These are phyloP conservation scores for Brachyhypopomus gauderio DNA, from an alignment of 2,113 vertebrate genomes.

Conservation along the genomic window DNA sequence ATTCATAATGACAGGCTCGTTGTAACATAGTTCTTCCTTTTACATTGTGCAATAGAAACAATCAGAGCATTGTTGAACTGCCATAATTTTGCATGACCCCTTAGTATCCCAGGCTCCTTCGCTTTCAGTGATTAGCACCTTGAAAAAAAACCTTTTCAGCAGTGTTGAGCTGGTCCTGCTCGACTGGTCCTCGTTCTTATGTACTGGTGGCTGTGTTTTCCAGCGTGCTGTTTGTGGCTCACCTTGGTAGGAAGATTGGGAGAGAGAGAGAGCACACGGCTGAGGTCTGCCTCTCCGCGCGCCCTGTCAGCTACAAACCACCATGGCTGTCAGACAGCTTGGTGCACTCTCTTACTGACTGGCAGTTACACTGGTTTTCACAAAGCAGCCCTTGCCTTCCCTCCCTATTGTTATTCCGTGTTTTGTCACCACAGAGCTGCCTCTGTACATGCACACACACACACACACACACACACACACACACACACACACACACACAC, in stretches of 20 bases:
- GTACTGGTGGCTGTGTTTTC: not conserved
- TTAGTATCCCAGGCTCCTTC: no score
- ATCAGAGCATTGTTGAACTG: constrained; percentile 31
- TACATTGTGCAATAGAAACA: constrained; percentile 40
- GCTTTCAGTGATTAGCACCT: no score
- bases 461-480: constrained; percentile 19
- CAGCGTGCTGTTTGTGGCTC: constrained; percentile 1
- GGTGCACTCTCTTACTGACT: constrained; percentile 54
- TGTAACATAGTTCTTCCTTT: not conserved
- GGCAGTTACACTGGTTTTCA: constrained; percentile 54
- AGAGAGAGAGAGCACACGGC: constrained; percentile 26
- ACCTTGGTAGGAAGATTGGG: not conserved
- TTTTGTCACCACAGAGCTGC: constrained; percentile 55
- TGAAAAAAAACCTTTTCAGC: not conserved
- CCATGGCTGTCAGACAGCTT: constrained; percentile 53
- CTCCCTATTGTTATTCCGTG: constrained; percentile 59
- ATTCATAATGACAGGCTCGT: not conserved
- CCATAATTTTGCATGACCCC: not conserved
- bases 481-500: constrained; percentile 17
- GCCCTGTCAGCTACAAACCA: constrained; percentile 39
- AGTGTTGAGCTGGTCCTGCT: not conserved
- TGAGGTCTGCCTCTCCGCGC: constrained; percentile 25
- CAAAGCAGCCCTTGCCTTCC: constrained; percentile 58
- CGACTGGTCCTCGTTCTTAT: not conserved
- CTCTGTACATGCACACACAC: constrained; percentile 28